Evolutionary conservation across 2,797 vertebrate genomes (phyloP).

Genomic region (Todus mexicanus): DNA sequence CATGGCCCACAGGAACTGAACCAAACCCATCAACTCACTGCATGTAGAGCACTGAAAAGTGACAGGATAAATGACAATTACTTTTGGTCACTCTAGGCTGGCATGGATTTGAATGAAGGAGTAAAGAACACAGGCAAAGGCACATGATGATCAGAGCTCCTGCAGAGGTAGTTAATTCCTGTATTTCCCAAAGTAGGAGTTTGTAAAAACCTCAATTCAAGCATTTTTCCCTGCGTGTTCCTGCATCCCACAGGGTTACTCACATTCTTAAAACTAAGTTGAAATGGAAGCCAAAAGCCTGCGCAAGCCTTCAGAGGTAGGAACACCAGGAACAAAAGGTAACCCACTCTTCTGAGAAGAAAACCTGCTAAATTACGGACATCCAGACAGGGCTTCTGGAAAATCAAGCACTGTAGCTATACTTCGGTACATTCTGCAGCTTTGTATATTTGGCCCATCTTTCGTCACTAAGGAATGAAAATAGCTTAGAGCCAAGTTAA

Average conservation of each 20-base stretch:
- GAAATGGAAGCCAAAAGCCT: background rate
- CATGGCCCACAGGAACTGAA: background rate
- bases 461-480: slow-evolving; percentile 49
- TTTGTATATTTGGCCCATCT: background rate
- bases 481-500: slow-evolving; percentile 10
- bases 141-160: background rate
- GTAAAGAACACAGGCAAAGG: background rate
- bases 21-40: background rate
- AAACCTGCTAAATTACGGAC: background rate
- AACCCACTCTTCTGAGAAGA: background rate
- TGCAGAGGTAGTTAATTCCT: background rate
- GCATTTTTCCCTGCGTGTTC: background rate
- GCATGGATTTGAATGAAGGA: background rate
- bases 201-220: background rate
- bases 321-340: background rate
- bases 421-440: background rate
- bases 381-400: background rate
- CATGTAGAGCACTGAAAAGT: background rate
- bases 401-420: background rate
- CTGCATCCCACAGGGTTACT: background rate
- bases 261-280: background rate
- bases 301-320: background rate
- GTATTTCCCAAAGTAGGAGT: background rate
- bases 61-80: background rate
- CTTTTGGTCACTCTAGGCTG: background rate